Evolutionary conservation across 2,797 vertebrate species (phyloP), one percentile per base, ranked within the genome.

Genomic region (Anguilla obscura): DNA sequence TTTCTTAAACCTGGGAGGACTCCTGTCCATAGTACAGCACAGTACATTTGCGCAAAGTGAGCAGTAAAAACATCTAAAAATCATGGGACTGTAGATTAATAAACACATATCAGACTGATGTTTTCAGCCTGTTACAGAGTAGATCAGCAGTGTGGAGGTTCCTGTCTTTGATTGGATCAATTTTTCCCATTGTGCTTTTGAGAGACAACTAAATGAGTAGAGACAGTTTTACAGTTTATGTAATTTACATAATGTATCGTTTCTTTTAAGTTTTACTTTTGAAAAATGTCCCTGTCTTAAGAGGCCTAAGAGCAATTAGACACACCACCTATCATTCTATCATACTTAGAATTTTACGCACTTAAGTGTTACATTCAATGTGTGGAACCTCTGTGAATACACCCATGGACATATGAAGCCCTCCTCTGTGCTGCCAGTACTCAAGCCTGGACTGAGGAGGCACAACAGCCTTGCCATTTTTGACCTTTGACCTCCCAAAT

Each of bases 281-380:
- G 79, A 82, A 21, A 50, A 82, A 2, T 33, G 18, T 5, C 33
- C 14, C 33, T 16, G 14, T 80, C 45, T 50, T 82, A 3, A 24
- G 7, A 50, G 79, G 21, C 21, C 40, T 50, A 4, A 82, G 45
- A n/a, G 9, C 21, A 7, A 82, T 82, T 50, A 82, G 45, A 50
- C 8, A 82, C 40, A 45, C 40, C 40, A 45, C 40, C 40, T 45
- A 82, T 82, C 40, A 21, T 48, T 50, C 21, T 14, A 9, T 27
- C 45, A 82, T 82, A 48, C 40, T 50, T 82, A 50, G 79, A 82
- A 82, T 82, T 82, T 82, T 82, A 48, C 79, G 10, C 45, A 82
- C 24, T 3, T 48, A 48, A n/a, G 79, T 82, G 79, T 50, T 21
- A 82, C 79, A 82, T 82, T 82, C 45, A 82, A 82, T 45, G 24